phyloP scores from a whole-genome alignment of 2,113 vertebrate genomes.

The Plectropomus leopardus region DNA sequence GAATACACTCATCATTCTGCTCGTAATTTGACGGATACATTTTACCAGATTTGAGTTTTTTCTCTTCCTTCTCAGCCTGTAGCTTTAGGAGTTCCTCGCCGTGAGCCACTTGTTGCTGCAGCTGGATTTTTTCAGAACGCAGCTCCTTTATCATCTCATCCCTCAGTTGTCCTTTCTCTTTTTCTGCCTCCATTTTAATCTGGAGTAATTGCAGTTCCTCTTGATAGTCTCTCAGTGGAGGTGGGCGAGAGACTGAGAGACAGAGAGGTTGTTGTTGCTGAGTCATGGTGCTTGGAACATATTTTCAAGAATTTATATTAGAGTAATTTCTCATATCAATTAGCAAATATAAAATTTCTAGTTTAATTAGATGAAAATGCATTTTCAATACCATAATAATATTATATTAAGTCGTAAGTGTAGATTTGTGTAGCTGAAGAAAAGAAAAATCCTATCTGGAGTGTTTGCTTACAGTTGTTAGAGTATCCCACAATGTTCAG shows the following conservation, averaged over 20 bases:
- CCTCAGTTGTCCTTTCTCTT: conserved; percentile 9
- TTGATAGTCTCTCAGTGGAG: not conserved
- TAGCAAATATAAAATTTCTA: not conserved
- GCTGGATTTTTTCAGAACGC: conserved; percentile 25
- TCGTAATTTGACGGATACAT: no score
- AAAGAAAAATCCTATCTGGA: not conserved
- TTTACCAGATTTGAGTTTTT: no score
- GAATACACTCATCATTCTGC: no score
- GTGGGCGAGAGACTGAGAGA: not conserved
- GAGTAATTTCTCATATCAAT: not conserved
- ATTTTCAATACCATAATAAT: not conserved
- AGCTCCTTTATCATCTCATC: conserved; percentile 34
- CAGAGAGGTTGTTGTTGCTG: not conserved
- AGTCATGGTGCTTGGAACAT: not conserved
- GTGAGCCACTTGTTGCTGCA: conserved; percentile 11
- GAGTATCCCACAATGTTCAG: not conserved
- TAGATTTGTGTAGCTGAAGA: not conserved
- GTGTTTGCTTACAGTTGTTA: not conserved
- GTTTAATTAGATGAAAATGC: not conserved
- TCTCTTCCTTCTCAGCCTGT: not conserved
- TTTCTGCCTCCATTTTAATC: conserved; percentile 36
- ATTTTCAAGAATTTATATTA: no score
- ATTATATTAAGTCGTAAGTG: not conserved
- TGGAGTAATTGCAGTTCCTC: not conserved
- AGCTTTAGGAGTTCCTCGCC: conserved; percentile 13